A percentile compares a stretch with the other conserved stretches of the same genome.
Evolutionary conservation across 2,888 invertebrate genomes (phyloP).

Genomic region (Anorthoa munda): DNA sequence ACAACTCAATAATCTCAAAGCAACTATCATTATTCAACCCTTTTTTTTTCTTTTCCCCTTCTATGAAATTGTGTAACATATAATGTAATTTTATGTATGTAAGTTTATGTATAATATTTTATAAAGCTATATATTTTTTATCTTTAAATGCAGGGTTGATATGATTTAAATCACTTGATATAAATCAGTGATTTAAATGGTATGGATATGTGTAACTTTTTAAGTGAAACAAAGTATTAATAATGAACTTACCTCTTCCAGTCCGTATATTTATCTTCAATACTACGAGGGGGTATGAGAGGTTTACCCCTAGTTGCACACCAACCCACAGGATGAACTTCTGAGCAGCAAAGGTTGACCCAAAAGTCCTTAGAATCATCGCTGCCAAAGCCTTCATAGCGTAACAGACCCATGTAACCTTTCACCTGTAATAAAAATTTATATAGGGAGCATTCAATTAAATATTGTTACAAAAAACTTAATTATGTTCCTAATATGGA

Average conservation of each 20-base stretch:
- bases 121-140: too few relatives aligned
- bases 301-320: conserved; percentile 99
- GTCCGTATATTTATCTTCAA: conserved; percentile 98
- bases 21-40: too few relatives aligned
- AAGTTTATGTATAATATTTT: too few relatives aligned
- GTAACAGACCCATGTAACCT: conserved; percentile 95
- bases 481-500: background rate
- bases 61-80: too few relatives aligned
- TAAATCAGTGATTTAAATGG: too few relatives aligned
- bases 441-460: background rate
- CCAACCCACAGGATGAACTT: conserved; percentile 99
- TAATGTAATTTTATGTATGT: too few relatives aligned
- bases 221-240: too few relatives aligned
- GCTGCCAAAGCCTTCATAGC: conserved; percentile 98
- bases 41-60: too few relatives aligned
- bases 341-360: conserved; percentile 98
- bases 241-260: conserved; percentile 94
- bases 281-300: conserved; percentile 97
- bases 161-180: too few relatives aligned
- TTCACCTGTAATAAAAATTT: conserved; percentile 90
- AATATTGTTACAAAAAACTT: background rate
- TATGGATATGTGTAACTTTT: too few relatives aligned
- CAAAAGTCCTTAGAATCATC: conserved; percentile 98
- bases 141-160: too few relatives aligned
- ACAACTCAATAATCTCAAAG: too few relatives aligned